Base-by-base conservation (phyloP, 2,888 invertebrate species). In the Cataglyphis altisquamis region DNA sequence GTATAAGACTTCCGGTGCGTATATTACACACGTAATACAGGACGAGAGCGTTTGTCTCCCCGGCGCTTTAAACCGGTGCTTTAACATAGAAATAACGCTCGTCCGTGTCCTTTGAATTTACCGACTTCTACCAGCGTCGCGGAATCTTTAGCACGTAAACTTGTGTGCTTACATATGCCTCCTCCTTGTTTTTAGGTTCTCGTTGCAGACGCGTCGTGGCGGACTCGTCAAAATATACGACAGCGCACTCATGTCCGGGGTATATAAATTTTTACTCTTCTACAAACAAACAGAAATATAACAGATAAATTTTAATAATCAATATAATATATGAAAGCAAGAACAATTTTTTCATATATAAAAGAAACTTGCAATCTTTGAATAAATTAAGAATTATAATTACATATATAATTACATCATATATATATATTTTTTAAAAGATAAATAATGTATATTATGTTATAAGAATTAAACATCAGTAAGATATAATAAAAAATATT, bases 141-240 rank as follows among this genome's bases (percentile, higher is more conserved):
- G 64, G 83, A 82, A 83, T 86, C 81, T 36, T 77, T n/a, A 60
- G 12, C 45, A 60, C 36, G 25, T 80, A 80, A 80, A 72, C 73
- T 72, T 57, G 67, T 29, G 41, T 80, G 72, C 86, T 82, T 83
- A 89, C 82, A 84, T 68, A 84, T 87, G 87, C 74, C 82, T 85
- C 18, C 52, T 86, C 80, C 68, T 88, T 85, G 88, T 78, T 96
- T 96, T 32, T 95, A 97, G 97, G 95, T 98, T 98, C 95, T 97
- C 98, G 75, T 96, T 99, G 82, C 97, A 98, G 95, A 97, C 98
- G 93, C 96, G 98, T 87, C 97, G 98, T 6, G 98, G 98, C 48
- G 98, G 98, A n/a, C 96, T 99, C 86, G 98, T 99, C 89, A 97
- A 98, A 95, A 97, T 99, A 82, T 98, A 98, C 96, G 99, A 99